Conservation (phyloP, 1,140 invertebrate species). For the Asbolus verrucosus region DNA sequence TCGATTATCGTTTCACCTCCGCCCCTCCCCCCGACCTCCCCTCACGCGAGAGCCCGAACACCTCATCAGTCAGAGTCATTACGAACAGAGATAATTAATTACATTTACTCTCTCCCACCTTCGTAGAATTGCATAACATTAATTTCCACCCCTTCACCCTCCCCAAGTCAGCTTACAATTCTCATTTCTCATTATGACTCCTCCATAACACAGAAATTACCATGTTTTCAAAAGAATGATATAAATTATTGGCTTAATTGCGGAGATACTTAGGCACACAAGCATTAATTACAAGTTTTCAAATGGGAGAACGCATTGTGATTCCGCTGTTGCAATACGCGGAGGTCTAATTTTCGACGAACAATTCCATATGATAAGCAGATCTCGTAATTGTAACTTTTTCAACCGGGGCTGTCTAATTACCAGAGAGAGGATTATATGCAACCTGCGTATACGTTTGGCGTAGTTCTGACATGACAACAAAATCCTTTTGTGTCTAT, state of each 20-base stretch:
- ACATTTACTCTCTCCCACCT: constrained; percentile 66
- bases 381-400: constrained; percentile 26
- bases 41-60: constrained; percentile 59
- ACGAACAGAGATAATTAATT: constrained; percentile 67
- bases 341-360: too few relatives aligned
- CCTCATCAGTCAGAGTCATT: constrained; percentile 67
- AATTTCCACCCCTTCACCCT: constrained; percentile 61
- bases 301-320: constrained; percentile 52
- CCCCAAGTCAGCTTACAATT: constrained; percentile 57
- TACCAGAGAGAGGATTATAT: too few relatives aligned
- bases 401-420: constrained; percentile 4
- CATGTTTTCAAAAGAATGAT: constrained; percentile 57
- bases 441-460: too few relatives aligned
- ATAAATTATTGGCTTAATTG: constrained; percentile 61
- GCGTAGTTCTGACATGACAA: too few relatives aligned
- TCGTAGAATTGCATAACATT: constrained; percentile 67
- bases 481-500: too few relatives aligned
- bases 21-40: constrained; percentile 40
- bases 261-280: constrained; percentile 55
- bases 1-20: constrained; percentile 55
- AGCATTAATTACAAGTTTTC: constrained; percentile 58
- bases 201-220: constrained; percentile 56
- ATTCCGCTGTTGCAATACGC: neutral
- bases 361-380: constrained; percentile 24
- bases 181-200: constrained; percentile 65